These are phyloP conservation scores for Phylloscopus trochiloides DNA, from an alignment of 2,113 vertebrate genomes.

Conservation along the genomic window DNA sequence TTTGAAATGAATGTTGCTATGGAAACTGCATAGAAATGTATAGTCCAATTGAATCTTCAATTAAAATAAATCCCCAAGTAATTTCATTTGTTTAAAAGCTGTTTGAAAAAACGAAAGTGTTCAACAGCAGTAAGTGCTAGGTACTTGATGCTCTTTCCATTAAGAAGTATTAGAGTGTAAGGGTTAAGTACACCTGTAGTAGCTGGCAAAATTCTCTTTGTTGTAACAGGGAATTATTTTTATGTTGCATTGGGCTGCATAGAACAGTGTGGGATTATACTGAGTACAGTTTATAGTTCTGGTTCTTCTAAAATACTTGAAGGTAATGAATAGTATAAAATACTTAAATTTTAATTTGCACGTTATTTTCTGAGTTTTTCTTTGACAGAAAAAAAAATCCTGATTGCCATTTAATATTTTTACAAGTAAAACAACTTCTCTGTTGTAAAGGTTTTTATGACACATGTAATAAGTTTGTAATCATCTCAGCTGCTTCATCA, in stretches of 20 bases:
- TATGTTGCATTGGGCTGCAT: background rate
- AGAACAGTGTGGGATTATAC: background rate
- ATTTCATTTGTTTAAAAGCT: conserved; percentile 74
- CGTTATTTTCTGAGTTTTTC: background rate
- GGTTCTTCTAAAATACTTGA: background rate
- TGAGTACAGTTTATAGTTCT: background rate
- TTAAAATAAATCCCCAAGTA: conserved; percentile 73
- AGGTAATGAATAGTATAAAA: background rate
- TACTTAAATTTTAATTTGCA: background rate
- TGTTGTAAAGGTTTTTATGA: background rate
- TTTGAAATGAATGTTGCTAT: conserved; percentile 78
- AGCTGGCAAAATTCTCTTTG: background rate
- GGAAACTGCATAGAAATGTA: conserved; percentile 75
- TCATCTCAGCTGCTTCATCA: background rate
- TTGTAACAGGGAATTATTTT: background rate
- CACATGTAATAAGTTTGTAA: background rate
- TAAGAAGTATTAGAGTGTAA: background rate
- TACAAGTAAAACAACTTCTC: background rate
- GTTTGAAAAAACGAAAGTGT: conserved; percentile 26
- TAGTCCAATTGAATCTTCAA: conserved; percentile 70
- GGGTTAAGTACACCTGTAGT: background rate
- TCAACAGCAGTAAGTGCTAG: conserved; percentile 9
- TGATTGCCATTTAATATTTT: background rate
- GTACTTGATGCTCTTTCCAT: conserved; percentile 22
- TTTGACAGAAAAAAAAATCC: background rate